Conservation (phyloP, 35 echinoderm and acorn worm species). For the Strongylocentrotus purpuratus region DNA sequence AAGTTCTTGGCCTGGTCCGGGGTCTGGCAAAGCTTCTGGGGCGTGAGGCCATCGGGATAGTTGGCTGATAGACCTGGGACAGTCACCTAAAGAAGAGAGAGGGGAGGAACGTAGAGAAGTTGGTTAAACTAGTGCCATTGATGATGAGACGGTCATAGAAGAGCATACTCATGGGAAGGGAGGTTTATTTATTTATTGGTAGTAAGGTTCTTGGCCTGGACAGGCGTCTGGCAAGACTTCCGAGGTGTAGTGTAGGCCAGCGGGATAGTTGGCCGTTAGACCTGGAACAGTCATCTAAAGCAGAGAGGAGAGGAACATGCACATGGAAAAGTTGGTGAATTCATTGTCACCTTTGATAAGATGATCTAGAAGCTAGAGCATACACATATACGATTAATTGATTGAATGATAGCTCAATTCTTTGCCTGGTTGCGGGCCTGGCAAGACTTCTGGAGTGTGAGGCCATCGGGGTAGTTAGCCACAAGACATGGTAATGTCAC, state of each 20-base stretch:
- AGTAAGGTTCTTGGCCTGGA: conserved; percentile 23
- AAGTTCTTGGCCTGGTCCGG: conserved; percentile 53
- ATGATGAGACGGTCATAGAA: background rate
- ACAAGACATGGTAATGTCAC: background rate
- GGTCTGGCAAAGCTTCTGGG: conserved; percentile 50
- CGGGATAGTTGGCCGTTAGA: background rate
- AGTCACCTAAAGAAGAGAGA: background rate
- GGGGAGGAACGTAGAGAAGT: background rate
- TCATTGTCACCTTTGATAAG: background rate
- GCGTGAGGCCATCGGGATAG: conserved; percentile 29
- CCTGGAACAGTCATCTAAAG: background rate
- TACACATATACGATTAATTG: too few relatives aligned
- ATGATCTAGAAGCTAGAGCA: background rate
- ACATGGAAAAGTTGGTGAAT: background rate
- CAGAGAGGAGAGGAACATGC: too few relatives aligned
- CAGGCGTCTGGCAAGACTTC: conserved; percentile 25
- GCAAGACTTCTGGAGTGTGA: conserved; percentile 10
- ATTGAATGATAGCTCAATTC: background rate
- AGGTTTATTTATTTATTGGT: too few relatives aligned
- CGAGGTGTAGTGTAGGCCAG: background rate
- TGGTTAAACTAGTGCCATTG: background rate
- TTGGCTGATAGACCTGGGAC: background rate
- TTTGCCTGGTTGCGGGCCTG: conserved; percentile 19
- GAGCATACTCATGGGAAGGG: background rate
- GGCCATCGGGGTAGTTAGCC: background rate